phyloP scores from a whole-genome alignment of 2,113 vertebrate genomes.

The Albula goreensis region DNA sequence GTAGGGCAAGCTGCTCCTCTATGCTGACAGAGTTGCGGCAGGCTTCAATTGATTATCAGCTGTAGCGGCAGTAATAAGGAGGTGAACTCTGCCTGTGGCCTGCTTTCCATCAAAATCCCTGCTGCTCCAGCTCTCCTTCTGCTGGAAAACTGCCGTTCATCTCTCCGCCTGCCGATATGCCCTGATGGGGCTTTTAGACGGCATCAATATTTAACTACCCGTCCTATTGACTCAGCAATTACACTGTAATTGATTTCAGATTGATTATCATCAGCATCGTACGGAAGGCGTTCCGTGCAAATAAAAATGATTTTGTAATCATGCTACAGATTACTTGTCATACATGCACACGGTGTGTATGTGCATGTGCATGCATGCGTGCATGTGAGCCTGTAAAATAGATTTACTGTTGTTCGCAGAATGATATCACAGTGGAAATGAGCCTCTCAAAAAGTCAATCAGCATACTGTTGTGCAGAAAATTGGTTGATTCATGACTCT shows the following conservation, averaged over 20 bases:
- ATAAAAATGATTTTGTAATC: slow-evolving; percentile 47
- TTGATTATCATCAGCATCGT: slow-evolving; percentile 75
- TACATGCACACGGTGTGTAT: not conserved
- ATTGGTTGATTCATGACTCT: slow-evolving; percentile 11
- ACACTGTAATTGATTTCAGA: slow-evolving; percentile 81
- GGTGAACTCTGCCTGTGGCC: slow-evolving; percentile 56
- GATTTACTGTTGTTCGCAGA: not conserved
- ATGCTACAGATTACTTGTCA: not conserved
- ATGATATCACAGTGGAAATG: not conserved
- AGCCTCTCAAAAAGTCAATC: slow-evolving; percentile 9
- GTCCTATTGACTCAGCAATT: slow-evolving; percentile 82
- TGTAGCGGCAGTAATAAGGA: slow-evolving; percentile 55
- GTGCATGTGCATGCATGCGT: not conserved
- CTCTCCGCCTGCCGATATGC: slow-evolving; percentile 71
- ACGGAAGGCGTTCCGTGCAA: slow-evolving; percentile 46
- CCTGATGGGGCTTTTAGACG: slow-evolving; percentile 78
- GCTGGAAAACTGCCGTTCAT: slow-evolving; percentile 58
- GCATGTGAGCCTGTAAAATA: not conserved
- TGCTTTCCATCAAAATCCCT: slow-evolving; percentile 55
- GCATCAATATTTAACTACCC: slow-evolving; percentile 83
- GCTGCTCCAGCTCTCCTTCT: slow-evolving; percentile 40
- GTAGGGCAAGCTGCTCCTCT: slow-evolving; percentile 10
- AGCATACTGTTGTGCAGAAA: not conserved
- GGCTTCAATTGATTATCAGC: slow-evolving; percentile 47
- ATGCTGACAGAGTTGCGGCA: slow-evolving; percentile 50